A percentile compares a stretch with the other conserved stretches of the same genome.
Conservation (phyloP, 2,797 vertebrate species). For the Sebastes variabilis region DNA sequence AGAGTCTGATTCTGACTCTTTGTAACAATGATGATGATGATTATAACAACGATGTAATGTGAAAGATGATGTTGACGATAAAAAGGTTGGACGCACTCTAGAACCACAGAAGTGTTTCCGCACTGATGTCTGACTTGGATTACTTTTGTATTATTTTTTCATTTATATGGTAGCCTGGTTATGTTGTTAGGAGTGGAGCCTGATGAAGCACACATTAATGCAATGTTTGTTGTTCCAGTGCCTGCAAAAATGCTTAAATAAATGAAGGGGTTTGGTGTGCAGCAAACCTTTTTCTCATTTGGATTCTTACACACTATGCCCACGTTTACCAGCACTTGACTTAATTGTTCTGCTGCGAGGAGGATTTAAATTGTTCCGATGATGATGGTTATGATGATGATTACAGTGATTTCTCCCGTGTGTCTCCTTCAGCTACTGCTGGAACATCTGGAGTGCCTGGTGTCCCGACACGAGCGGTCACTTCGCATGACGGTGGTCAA, state of each 20-base stretch:
- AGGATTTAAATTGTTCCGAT: neutral
- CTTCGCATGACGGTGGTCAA: slow-evolving; percentile 99
- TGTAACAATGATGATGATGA: neutral
- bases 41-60: neutral
- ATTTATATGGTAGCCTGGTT: neutral
- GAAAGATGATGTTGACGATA: neutral
- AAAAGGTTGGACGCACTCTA: neutral
- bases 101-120: neutral
- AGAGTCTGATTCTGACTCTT: too few relatives aligned
- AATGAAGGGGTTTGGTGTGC: neutral
- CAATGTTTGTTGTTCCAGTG: neutral
- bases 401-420: neutral
- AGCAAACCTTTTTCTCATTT: neutral
- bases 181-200: neutral
- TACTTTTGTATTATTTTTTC: neutral
- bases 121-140: neutral
- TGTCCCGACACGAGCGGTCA: slow-evolving; percentile 96
- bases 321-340: neutral
- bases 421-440: slow-evolving; percentile 86
- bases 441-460: slow-evolving; percentile 99
- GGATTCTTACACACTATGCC: neutral
- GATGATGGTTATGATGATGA: neutral
- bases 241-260: neutral
- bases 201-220: neutral
- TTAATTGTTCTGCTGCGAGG: neutral